Percentiles rank a stretch among this genome's conserved stretches.
Conservation (phyloP, 2,888 invertebrate genomes). For the Pollenia griseotomentosa region DNA sequence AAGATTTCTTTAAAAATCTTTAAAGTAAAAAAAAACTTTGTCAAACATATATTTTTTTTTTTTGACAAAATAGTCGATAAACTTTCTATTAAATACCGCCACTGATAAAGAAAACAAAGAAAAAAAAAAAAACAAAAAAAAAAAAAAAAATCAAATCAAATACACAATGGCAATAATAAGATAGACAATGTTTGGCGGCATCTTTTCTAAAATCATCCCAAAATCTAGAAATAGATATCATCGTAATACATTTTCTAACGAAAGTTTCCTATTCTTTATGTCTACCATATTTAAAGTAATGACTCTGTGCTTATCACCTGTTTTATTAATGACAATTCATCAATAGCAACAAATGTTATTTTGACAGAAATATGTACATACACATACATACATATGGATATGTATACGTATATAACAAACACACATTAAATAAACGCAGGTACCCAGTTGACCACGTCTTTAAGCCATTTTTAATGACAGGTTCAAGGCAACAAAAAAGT, state of each 20-base stretch:
- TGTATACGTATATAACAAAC: too few species aligned
- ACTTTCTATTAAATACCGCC: constrained; percentile 44
- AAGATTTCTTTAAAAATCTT: too few species aligned
- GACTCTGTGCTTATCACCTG: constrained; percentile 60
- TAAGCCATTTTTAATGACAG: too few species aligned
- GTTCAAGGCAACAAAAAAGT: too few species aligned
- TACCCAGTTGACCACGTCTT: too few species aligned
- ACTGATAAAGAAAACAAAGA: constrained; percentile 18
- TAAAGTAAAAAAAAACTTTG: neutral
- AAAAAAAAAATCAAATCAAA: constrained; percentile 1
- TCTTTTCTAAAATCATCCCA: constrained; percentile 34
- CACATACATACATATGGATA: too few species aligned
- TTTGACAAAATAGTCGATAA: constrained; percentile 38
- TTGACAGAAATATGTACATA: too few species aligned
- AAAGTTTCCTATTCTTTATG: constrained; percentile 28
- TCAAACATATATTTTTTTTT: constrained; percentile 7
- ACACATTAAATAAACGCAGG: too few species aligned
- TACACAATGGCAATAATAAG: constrained; percentile 15
- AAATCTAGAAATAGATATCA: constrained; percentile 2
- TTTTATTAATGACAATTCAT: neutral
- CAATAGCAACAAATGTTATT: too few species aligned
- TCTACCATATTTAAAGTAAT: neutral
- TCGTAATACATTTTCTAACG: constrained; percentile 27
- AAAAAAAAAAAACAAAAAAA: neutral
- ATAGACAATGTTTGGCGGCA: constrained; percentile 50